These are phyloP conservation scores for Cossypha niveicapilla DNA, from an alignment of 2,797 vertebrate species.

Conservation along the genomic window DNA sequence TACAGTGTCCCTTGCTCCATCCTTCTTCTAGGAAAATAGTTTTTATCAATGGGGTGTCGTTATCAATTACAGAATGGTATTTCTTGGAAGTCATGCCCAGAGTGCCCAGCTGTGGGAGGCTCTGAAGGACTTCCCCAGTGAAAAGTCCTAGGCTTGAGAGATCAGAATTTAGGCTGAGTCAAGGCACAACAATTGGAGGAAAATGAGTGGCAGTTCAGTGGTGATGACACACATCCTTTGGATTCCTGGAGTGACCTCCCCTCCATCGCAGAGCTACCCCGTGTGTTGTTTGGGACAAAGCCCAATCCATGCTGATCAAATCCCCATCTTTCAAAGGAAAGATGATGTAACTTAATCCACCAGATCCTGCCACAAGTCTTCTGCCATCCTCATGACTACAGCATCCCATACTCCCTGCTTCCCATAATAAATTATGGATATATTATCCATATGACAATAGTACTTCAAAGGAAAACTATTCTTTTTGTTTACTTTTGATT, in stretches of 20 bases:
- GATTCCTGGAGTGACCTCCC: not conserved
- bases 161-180: not conserved
- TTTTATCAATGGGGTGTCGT: not conserved
- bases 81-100: constrained; percentile 13
- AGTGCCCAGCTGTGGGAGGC: not conserved
- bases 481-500: not conserved
- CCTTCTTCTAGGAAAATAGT: not conserved
- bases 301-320: not conserved
- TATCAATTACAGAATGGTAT: not conserved
- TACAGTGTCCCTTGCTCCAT: not conserved
- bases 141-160: not conserved
- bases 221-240: constrained; percentile 6
- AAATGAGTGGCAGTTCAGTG: not conserved
- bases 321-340: not conserved
- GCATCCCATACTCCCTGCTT: not conserved
- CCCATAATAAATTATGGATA: not conserved
- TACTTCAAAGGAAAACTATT: not conserved
- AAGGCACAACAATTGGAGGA: constrained; percentile 40
- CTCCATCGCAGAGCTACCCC: not conserved
- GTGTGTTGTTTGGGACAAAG: not conserved
- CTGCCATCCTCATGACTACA: not conserved
- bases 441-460: not conserved
- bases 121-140: not conserved
- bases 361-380: not conserved
- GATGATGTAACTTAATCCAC: not conserved